Conservation (phyloP, 2,113 vertebrate species). For the Pseudonaja textilis region DNA sequence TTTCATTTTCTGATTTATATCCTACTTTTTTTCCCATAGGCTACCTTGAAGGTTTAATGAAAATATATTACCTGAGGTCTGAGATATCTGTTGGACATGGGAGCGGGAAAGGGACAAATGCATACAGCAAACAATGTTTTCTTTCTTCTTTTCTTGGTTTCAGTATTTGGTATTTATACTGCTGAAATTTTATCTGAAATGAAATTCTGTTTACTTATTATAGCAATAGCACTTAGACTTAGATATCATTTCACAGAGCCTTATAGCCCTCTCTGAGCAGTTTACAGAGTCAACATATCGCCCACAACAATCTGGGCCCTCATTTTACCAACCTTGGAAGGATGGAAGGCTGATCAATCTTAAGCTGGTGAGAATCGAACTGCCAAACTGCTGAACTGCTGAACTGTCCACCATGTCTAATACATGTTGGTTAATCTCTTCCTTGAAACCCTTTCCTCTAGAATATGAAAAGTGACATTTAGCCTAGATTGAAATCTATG, state of each 20-base stretch:
- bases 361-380: no score
- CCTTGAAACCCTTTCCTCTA: not conserved
- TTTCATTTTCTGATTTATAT: not conserved
- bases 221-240: no score
- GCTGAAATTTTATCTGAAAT: not conserved
- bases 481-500: not conserved
- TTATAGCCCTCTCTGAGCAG: no score
- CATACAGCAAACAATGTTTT: not conserved
- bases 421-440: not conserved
- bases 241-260: no score
- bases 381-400: no score
- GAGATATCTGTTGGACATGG: not conserved
- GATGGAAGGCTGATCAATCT: no score
- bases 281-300: no score
- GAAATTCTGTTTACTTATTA: not conserved
- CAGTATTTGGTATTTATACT: not conserved
- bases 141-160: not conserved
- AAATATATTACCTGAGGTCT: not conserved
- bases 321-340: no score
- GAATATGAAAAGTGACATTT: accelerated
- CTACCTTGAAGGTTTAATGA: not conserved
- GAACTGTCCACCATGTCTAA: not conserved
- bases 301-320: no score
- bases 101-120: not conserved
- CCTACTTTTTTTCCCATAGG: not conserved